phyloP scores from a whole-genome alignment of 2,797 vertebrate species.

The Rhinatrema bivittatum region DNA sequence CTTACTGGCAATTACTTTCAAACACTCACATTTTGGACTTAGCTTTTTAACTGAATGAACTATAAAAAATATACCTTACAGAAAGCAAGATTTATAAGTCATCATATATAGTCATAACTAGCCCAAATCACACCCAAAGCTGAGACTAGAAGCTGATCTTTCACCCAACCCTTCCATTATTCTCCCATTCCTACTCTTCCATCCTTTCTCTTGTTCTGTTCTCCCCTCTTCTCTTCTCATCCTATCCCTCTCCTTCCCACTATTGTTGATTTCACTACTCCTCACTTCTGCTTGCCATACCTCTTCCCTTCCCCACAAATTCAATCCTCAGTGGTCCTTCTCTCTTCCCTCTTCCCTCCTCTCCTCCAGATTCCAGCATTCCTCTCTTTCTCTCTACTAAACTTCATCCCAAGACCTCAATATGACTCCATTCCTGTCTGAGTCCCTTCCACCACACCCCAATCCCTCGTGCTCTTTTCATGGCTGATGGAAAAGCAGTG shows the following conservation, averaged over 20 bases:
- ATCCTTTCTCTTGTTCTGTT: background rate
- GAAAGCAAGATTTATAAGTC: too few relatives aligned
- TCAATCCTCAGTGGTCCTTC: background rate
- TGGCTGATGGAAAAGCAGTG: background rate
- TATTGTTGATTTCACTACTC: too few relatives aligned
- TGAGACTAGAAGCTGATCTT: too few relatives aligned
- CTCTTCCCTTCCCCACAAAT: background rate
- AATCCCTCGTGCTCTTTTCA: background rate
- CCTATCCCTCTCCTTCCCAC: background rate
- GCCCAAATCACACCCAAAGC: too few relatives aligned
- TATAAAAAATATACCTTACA: too few relatives aligned
- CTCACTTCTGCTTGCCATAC: background rate
- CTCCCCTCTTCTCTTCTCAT: background rate
- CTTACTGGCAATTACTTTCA: too few relatives aligned
- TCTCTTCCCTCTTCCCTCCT: background rate
- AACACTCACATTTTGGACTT: too few relatives aligned
- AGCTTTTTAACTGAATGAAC: too few relatives aligned
- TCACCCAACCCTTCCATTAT: too few relatives aligned
- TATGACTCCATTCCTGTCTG: background rate
- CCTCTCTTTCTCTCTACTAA: background rate
- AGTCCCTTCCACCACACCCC: background rate
- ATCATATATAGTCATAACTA: too few relatives aligned
- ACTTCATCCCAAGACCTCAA: background rate
- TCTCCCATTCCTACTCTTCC: background rate
- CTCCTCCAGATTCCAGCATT: accelerated